phyloP scores from a whole-genome alignment of 2,888 invertebrate genomes.

The Drosophila rellima region DNA sequence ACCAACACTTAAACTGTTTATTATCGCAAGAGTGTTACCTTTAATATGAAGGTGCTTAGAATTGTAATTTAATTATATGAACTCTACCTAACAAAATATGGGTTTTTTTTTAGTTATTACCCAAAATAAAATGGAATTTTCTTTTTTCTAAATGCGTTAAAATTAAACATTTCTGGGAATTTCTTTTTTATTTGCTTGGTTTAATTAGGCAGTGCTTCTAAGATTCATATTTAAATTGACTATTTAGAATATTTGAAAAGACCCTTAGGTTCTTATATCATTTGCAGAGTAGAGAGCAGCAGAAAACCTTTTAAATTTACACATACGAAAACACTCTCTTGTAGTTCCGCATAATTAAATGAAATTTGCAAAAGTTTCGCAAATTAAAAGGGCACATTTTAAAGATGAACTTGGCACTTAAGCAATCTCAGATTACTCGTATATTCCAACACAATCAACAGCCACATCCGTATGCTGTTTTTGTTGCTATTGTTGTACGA shows the following conservation, averaged over 20 bases:
- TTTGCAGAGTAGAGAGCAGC: background rate
- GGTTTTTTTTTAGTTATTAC: too few species aligned
- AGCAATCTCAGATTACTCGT: conserved; percentile 4
- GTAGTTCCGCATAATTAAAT: conserved; percentile 32
- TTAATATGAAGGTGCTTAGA: too few species aligned
- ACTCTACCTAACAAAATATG: too few species aligned
- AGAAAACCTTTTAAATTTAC: background rate
- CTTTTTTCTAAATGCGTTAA: too few species aligned
- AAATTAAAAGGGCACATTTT: conserved; percentile 17
- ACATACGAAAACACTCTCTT: conserved; percentile 11
- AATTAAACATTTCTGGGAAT: too few species aligned
- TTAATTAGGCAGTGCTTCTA: too few species aligned
- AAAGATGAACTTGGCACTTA: conserved; percentile 21
- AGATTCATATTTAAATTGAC: too few species aligned
- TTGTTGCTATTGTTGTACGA: conserved; percentile 16
- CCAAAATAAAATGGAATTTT: too few species aligned
- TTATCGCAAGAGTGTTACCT: too few species aligned
- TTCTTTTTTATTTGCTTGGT: too few species aligned
- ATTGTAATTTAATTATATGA: too few species aligned
- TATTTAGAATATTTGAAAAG: background rate
- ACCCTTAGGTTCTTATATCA: conserved; percentile 1
- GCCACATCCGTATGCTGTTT: conserved; percentile 14
- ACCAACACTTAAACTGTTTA: too few species aligned
- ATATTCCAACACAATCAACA: conserved; percentile 11
- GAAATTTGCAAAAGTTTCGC: conserved; percentile 34